Evolutionary conservation across 2,888 invertebrate genomes (phyloP).

Genomic region (Tetrapedia diversipes): DNA sequence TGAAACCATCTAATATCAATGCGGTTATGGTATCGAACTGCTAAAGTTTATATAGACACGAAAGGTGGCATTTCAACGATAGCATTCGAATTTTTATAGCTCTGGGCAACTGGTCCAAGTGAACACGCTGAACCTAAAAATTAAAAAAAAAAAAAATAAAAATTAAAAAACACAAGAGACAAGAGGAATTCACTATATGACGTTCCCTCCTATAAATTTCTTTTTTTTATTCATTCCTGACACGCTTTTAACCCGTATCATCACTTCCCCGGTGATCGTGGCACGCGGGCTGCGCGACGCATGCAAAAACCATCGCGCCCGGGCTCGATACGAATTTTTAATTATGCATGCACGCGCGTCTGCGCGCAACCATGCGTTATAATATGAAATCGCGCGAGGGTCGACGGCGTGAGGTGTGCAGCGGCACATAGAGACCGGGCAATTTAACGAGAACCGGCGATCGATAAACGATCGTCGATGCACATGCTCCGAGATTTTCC

Average conservation of each 20-base stretch:
- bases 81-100: neutral
- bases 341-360: slow-evolving; percentile 58
- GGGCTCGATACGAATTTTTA: slow-evolving; percentile 58
- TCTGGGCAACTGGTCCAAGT: neutral
- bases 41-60: too few relatives aligned
- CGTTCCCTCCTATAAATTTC: neutral
- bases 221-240: slow-evolving; percentile 8
- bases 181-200: too few relatives aligned
- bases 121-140: neutral
- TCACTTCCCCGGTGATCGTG: slow-evolving; percentile 26
- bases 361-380: slow-evolving; percentile 53
- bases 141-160: neutral
- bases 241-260: slow-evolving; percentile 47
- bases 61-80: too few relatives aligned
- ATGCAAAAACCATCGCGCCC: slow-evolving; percentile 44
- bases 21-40: too few relatives aligned
- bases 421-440: slow-evolving; percentile 5
- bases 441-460: slow-evolving; percentile 54
- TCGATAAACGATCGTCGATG: slow-evolving; percentile 66
- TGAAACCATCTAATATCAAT: too few relatives aligned
- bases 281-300: too few relatives aligned
- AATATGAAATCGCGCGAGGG: slow-evolving; percentile 29
- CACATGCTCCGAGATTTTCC: slow-evolving; percentile 55
- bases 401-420: neutral
- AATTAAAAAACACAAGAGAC: neutral